Evolutionary conservation across 2,888 invertebrate genomes (phyloP), one percentile per base, ranked within the genome.

Genomic region (Torymus auratus): DNA sequence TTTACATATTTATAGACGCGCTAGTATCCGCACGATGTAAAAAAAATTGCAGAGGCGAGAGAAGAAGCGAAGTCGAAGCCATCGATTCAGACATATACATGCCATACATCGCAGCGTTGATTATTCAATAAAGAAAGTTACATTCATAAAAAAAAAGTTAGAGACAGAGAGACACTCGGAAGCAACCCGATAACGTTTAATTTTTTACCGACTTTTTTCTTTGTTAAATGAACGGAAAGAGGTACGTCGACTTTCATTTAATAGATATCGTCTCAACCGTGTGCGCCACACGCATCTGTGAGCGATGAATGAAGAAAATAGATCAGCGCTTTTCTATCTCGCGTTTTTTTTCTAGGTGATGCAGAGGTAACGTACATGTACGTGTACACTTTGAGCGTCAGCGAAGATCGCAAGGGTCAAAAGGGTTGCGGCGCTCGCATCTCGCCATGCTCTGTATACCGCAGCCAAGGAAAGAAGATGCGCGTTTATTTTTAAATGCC

Each of bases 21-120:
- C 68, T 10, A 41, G 17, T 15, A n/a, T 60, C 65, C 15, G 86
- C 87, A 86, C 7, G 41, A 85, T 80, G 88, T 85, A 88, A 88
- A 87, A 88, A 65, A 55, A 60, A 53, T 14, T 12, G 62, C 41
- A 69, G 76, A 69, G 69, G 68, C 53, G 75, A 55, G 71, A 14
- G 28, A 15, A 23, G 41, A 68, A 17, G 70, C 20, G 23, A 55
- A 70, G 41, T 70, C 41, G 69, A n/a, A 58, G 69, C 53, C 41
- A 53, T 20, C 12, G 14, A 13, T 15, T 23, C 41, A 61, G 17
- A 67, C 20, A 20, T 15, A 67, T 53, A 67, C 67, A n/a, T n/a
- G 53, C 52, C 52, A 67, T 13, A 11, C 41, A n/a, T n/a, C n/a
- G 41, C 7, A 41, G 41, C 41, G 41, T 41, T 41, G 64, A 3